These are phyloP conservation scores for Rhabditoides inermis DNA, from an alignment of 2,888 invertebrate genomes.

Conservation along the genomic window DNA sequence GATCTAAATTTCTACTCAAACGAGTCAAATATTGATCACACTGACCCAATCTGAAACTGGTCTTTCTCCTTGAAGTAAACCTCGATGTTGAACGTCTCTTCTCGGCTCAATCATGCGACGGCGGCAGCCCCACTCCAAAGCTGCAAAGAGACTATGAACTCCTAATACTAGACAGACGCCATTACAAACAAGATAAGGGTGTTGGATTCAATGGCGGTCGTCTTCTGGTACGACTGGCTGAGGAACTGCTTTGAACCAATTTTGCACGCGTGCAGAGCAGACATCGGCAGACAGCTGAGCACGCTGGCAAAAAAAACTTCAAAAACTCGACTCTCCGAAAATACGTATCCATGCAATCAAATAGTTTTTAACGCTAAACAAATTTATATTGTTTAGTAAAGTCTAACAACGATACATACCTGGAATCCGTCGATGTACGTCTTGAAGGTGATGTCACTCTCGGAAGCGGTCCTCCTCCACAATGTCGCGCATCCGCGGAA, in stretches of 20 bases:
- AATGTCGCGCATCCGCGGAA: constrained; percentile 63
- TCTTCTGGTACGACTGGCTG: constrained; percentile 22
- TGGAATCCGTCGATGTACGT: constrained; percentile 61
- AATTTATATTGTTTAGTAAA: not conserved
- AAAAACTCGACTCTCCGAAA: not conserved
- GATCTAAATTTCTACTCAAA: too few relatives aligned
- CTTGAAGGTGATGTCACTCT: constrained; percentile 61
- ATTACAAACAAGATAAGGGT: constrained; percentile 11
- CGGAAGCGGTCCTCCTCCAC: constrained; percentile 61
- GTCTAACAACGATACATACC: constrained; percentile 33
- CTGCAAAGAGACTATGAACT: constrained; percentile 16
- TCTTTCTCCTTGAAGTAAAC: constrained; percentile 31
- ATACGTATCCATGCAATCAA: not conserved
- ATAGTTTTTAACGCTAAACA: too few relatives aligned
- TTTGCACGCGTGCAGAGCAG: constrained; percentile 39
- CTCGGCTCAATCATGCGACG: constrained; percentile 30
- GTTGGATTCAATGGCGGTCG: constrained; percentile 23
- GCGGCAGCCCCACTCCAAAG: constrained; percentile 47
- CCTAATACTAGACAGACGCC: not conserved
- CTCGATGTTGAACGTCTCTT: constrained; percentile 19
- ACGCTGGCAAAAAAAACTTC: constrained; percentile 12
- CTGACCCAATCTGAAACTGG: constrained; percentile 19
- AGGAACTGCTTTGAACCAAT: constrained; percentile 35
- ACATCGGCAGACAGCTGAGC: constrained; percentile 52
- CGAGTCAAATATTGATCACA: too few relatives aligned